These are phyloP conservation scores for Platyura marginata DNA, from an alignment of 1,140 invertebrate genomes.

Conservation along the genomic window DNA sequence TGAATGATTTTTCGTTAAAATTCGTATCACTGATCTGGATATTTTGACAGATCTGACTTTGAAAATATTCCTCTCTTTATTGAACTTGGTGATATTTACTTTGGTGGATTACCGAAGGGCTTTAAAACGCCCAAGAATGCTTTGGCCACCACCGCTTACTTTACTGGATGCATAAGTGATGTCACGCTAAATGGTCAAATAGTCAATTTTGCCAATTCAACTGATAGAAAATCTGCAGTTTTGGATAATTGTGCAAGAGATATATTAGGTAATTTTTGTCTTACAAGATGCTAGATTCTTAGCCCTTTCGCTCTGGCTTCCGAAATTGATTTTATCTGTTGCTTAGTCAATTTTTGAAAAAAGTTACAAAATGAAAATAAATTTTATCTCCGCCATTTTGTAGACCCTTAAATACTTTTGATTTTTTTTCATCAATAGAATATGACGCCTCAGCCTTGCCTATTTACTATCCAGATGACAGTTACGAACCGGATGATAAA, in stretches of 20 bases:
- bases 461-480: too few species aligned
- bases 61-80: constrained; percentile 36
- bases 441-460: too few species aligned
- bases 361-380: too few species aligned
- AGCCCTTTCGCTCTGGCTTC: too few species aligned
- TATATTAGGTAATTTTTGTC: constrained; percentile 17
- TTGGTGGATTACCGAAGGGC: constrained; percentile 60
- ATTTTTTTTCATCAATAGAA: too few species aligned
- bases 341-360: too few species aligned
- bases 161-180: constrained; percentile 75
- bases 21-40: constrained; percentile 7
- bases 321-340: too few species aligned
- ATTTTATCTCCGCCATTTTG: too few species aligned
- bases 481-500: too few species aligned
- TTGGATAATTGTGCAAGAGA: constrained; percentile 41
- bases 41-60: too few species aligned
- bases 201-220: constrained; percentile 63
- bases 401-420: too few species aligned
- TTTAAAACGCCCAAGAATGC: constrained; percentile 24
- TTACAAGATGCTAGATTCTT: too few species aligned
- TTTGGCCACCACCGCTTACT: constrained; percentile 30
- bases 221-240: constrained; percentile 38
- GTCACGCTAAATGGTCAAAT: constrained; percentile 67
- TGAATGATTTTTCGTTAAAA: constrained; percentile 5
- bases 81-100: constrained; percentile 47